phyloP scores from a whole-genome alignment of 35 echinoderm and acorn worm species.

The Nesometra sesokonis region DNA sequence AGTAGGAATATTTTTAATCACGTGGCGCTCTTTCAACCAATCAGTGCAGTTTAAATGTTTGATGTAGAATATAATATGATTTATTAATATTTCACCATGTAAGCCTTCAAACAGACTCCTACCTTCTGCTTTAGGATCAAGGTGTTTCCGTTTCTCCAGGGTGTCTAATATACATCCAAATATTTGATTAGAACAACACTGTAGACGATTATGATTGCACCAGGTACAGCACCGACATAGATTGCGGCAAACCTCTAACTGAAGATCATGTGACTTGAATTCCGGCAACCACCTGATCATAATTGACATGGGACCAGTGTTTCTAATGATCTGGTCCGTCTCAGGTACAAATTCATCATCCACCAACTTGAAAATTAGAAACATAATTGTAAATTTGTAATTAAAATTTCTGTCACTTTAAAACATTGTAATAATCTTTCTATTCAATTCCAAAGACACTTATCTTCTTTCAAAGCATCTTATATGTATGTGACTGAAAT shows the following conservation, averaged over 20 bases:
- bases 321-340: slow-evolving; percentile 39
- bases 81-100: too few species aligned
- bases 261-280: slow-evolving; percentile 26
- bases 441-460: too few species aligned
- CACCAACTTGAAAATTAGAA: neutral
- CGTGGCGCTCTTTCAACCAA: too few species aligned
- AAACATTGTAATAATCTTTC: too few species aligned
- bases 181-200: slow-evolving; percentile 82
- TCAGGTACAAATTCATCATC: neutral
- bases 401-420: too few species aligned
- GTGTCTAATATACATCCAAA: slow-evolving; percentile 56
- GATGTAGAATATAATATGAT: too few species aligned
- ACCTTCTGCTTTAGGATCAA: slow-evolving; percentile 81
- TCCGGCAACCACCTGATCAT: slow-evolving; percentile 69
- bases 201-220: slow-evolving; percentile 80
- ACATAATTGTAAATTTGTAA: neutral
- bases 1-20: too few species aligned
- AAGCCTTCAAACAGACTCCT: neutral
- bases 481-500: too few species aligned
- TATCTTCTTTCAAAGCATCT: too few species aligned
- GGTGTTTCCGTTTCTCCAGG: slow-evolving; percentile 45
- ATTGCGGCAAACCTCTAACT: slow-evolving; percentile 21
- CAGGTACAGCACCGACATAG: slow-evolving; percentile 47
- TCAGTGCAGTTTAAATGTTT: too few species aligned
- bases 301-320: slow-evolving; percentile 54